Evolutionary conservation across 1,140 invertebrate species (phyloP).

Genomic region (Drosophila nasuta): DNA sequence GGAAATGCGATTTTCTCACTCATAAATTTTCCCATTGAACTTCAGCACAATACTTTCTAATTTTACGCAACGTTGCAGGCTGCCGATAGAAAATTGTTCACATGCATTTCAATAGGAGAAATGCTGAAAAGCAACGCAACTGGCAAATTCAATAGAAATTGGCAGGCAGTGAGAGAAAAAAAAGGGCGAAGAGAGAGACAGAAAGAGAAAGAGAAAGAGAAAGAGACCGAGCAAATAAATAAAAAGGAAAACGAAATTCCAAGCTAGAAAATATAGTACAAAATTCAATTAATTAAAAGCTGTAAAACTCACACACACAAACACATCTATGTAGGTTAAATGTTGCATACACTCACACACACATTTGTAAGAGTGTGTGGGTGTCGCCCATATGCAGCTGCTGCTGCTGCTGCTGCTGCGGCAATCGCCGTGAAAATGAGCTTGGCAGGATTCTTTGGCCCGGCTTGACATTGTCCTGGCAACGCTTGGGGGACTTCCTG

Average conservation of each 20-base stretch:
- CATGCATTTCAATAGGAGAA: conserved; percentile 45
- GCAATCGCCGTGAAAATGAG: conserved; percentile 70
- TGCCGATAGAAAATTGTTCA: conserved; percentile 41
- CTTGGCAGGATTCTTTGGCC: conserved; percentile 44
- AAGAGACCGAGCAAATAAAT: background rate
- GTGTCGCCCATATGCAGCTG: conserved; percentile 10
- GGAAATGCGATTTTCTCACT: conserved; percentile 59
- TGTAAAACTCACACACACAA: conserved; percentile 34
- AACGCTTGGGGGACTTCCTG: conserved; percentile 49
- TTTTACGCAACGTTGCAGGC: conserved; percentile 64
- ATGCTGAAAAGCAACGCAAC: conserved; percentile 31
- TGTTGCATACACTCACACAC: conserved; percentile 22
- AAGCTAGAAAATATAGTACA: conserved; percentile 49
- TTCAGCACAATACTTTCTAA: conserved; percentile 73
- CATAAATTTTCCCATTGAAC: conserved; percentile 67
- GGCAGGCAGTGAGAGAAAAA: conserved; percentile 22
- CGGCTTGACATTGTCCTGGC: conserved; percentile 54
- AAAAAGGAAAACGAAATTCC: conserved; percentile 23
- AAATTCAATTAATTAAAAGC: conserved; percentile 81
- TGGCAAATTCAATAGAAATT: conserved; percentile 51
- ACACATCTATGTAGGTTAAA: conserved; percentile 9
- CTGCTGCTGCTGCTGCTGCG: conserved; percentile 11
- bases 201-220: background rate
- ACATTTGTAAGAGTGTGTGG: conserved; percentile 7
- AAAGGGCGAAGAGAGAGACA: conserved; percentile 2